A percentile compares a stretch with the other conserved stretches of the same genome.
These are phyloP conservation scores for Scotopteryx bipunctaria DNA, from an alignment of 2,888 invertebrate genomes.

Conservation along the genomic window DNA sequence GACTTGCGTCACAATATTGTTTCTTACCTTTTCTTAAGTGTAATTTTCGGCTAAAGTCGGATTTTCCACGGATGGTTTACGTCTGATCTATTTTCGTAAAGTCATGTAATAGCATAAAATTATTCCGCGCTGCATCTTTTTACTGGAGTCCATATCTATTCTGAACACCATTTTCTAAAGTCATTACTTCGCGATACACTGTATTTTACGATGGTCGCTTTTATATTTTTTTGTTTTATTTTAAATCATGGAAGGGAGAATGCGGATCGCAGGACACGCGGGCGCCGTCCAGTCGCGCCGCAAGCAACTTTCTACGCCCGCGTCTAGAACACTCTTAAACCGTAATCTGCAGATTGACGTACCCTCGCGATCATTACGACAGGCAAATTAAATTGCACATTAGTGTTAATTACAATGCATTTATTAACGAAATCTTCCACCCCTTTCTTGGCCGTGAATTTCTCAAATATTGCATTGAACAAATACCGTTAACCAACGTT, in stretches of 20 bases:
- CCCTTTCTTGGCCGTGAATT: conserved; percentile 43
- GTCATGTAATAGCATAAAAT: conserved; percentile 1
- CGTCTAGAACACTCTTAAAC: conserved; percentile 81
- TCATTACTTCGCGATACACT: conserved; percentile 58
- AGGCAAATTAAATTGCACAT: conserved; percentile 74
- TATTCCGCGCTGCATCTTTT: conserved; percentile 15
- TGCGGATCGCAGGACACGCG: conserved; percentile 78
- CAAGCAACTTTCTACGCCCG: conserved; percentile 81
- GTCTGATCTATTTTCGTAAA: conserved; percentile 1
- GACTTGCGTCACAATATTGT: conserved; percentile 33
- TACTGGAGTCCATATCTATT: conserved; percentile 54
- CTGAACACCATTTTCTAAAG: conserved; percentile 55
- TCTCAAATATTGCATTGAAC: conserved; percentile 27
- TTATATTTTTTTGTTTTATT: conserved; percentile 68
- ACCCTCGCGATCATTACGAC: conserved; percentile 75
- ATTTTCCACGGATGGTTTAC: conserved; percentile 31
- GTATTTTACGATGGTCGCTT: conserved; percentile 68
- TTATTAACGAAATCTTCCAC: conserved; percentile 48
- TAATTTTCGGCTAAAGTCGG: conserved; percentile 23
- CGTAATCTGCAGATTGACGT: conserved; percentile 81
- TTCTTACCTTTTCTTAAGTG: conserved; percentile 20
- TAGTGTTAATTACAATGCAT: conserved; percentile 62
- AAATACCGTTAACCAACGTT: conserved; percentile 12
- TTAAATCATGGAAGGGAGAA: conserved; percentile 72
- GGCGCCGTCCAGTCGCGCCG: conserved; percentile 80